Percentiles rank a stretch among this genome's conserved stretches.
Evolutionary conservation across 2,888 invertebrate species (phyloP).

Genomic region (Steinernema hermaphroditum): DNA sequence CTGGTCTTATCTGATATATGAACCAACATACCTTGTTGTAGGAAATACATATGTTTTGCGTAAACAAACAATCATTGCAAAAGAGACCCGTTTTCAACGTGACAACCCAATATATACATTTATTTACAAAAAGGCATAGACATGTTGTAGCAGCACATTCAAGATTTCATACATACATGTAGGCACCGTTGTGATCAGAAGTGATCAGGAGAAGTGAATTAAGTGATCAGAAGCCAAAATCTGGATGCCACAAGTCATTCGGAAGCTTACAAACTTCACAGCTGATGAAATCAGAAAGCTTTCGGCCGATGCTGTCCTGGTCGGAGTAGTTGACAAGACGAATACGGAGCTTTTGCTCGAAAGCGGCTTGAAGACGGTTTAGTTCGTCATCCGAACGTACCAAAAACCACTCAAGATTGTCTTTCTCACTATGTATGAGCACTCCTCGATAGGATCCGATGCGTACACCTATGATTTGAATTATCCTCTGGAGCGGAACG

Average conservation of each 20-base stretch:
- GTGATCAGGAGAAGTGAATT: neutral
- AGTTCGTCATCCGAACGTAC: constrained; percentile 15
- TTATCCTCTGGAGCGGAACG: neutral
- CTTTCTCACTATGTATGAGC: constrained; percentile 10
- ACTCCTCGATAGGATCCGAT: constrained; percentile 14
- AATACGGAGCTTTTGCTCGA: constrained; percentile 10
- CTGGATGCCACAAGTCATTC: constrained; percentile 17
- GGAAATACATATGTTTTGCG: too few species aligned
- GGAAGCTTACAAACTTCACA: constrained; percentile 18
- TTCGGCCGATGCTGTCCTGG: constrained; percentile 14
- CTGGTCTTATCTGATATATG: too few species aligned
- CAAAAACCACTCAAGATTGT: constrained; percentile 26
- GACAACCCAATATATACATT: too few species aligned
- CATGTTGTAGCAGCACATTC: too few species aligned
- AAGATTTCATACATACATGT: too few species aligned
- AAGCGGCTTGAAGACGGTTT: constrained; percentile 19
- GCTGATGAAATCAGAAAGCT: constrained; percentile 19
- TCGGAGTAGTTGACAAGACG: constrained; percentile 23
- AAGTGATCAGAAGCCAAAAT: neutral
- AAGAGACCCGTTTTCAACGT: too few species aligned
- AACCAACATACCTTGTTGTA: too few species aligned
- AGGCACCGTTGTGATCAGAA: too few species aligned
- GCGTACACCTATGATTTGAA: constrained; percentile 12
- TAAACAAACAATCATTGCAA: too few species aligned
- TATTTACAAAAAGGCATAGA: too few species aligned